Evolutionary conservation across 2,888 invertebrate genomes (phyloP).

Genomic region (Agriotes lineatus): DNA sequence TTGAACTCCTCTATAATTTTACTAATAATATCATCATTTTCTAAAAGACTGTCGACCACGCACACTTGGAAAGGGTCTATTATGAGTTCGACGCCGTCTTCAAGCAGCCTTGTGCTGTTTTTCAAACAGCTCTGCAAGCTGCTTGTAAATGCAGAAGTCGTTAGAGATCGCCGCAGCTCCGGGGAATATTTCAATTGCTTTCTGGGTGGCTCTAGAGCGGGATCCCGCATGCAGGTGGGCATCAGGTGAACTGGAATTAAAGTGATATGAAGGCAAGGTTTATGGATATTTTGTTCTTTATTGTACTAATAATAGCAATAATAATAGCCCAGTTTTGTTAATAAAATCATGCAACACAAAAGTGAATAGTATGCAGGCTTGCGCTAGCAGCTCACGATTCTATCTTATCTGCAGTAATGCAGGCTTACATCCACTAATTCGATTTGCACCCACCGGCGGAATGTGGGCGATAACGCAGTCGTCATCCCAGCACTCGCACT

Average conservation of each 20-base stretch:
- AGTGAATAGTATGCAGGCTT: no score
- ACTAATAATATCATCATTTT: slow-evolving; percentile 68
- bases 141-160: slow-evolving; percentile 46
- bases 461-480: slow-evolving; percentile 52
- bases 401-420: no score
- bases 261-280: no score
- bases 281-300: no score
- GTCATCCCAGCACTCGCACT: slow-evolving; percentile 60
- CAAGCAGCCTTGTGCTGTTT: slow-evolving; percentile 63
- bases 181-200: slow-evolving; percentile 55
- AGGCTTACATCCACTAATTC: slow-evolving; percentile 16
- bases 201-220: slow-evolving; percentile 39
- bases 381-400: no score
- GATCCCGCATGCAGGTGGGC: slow-evolving; percentile 55
- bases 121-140: slow-evolving; percentile 66
- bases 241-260: slow-evolving; percentile 53
- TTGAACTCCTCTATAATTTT: slow-evolving; percentile 77
- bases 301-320: no score
- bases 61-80: slow-evolving; percentile 78
- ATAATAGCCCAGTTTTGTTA: no score
- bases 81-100: slow-evolving; percentile 69
- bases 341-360: no score
- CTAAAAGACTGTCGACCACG: slow-evolving; percentile 74
- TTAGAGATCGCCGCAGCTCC: slow-evolving; percentile 42
- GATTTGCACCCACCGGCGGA: slow-evolving; percentile 25